phyloP scores from a whole-genome alignment of 2,888 invertebrate species.

The Mongoloraphidia duomilia region DNA sequence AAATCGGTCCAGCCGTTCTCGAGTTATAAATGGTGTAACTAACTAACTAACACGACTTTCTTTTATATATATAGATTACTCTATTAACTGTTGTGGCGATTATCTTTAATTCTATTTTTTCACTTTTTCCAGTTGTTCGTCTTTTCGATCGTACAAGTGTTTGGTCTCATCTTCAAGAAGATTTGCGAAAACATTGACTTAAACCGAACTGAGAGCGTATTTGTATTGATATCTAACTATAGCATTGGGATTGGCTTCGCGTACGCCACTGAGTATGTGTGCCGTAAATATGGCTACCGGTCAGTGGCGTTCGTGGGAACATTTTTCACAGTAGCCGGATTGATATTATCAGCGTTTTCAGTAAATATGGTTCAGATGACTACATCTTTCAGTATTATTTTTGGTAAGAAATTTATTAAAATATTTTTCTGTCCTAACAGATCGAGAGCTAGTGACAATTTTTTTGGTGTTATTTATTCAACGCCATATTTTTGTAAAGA shows the following conservation, averaged over 20 bases:
- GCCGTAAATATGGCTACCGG: slow-evolving; percentile 41
- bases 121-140: slow-evolving; percentile 25
- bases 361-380: slow-evolving; percentile 38
- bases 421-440: too few relatives aligned
- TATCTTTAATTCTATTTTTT: too few relatives aligned
- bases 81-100: too few relatives aligned
- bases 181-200: slow-evolving; percentile 36
- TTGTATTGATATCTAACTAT: slow-evolving; percentile 44
- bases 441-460: too few relatives aligned
- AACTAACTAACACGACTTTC: too few relatives aligned
- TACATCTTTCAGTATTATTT: slow-evolving; percentile 43
- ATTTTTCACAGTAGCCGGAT: slow-evolving; percentile 33
- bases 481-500: too few relatives aligned
- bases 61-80: too few relatives aligned
- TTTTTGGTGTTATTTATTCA: too few relatives aligned
- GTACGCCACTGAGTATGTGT: slow-evolving; percentile 41
- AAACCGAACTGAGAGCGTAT: slow-evolving; percentile 37
- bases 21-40: too few relatives aligned
- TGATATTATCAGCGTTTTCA: slow-evolving; percentile 37
- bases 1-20: too few relatives aligned
- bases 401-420: too few relatives aligned
- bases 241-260: slow-evolving; percentile 47
- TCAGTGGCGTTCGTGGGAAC: slow-evolving; percentile 41
- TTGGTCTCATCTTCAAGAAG: slow-evolving; percentile 45
- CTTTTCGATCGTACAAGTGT: slow-evolving; percentile 43